A percentile compares a stretch with the other conserved stretches of the same genome.
Conservation (phyloP, 2,888 invertebrate species). For the Drosophila birchii region DNA sequence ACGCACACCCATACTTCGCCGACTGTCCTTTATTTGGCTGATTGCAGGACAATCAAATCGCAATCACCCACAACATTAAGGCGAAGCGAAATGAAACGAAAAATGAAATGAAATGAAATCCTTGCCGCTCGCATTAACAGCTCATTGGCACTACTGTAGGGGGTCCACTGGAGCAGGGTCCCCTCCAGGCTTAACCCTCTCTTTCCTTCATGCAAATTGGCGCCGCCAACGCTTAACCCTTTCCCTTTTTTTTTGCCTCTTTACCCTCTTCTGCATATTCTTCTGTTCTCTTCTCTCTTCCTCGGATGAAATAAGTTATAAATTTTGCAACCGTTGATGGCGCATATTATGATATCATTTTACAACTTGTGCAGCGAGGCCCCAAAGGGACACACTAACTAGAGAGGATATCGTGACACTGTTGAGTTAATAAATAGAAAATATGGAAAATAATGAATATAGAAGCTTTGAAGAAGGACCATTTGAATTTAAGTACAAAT, state of each 20-base stretch:
- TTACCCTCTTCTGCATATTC: conserved; percentile 1
- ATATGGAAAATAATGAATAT: not conserved
- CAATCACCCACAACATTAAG: conserved; percentile 81
- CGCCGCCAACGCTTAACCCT: conserved; percentile 72
- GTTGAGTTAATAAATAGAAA: not conserved
- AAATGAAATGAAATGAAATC: conserved; percentile 70
- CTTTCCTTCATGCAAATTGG: conserved; percentile 62
- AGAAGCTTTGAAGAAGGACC: no score
- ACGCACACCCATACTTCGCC: not conserved
- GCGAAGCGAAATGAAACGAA: conserved; percentile 55
- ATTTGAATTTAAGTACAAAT: not conserved
- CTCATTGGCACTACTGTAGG: conserved; percentile 83
- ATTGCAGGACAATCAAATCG: conserved; percentile 69
- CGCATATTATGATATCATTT: conserved; percentile 84
- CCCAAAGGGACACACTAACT: conserved; percentile 52
- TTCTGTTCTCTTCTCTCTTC: conserved; percentile 15
- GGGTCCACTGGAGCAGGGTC: conserved; percentile 62
- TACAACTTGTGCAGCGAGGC: conserved; percentile 77
- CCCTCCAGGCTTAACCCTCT: conserved; percentile 13
- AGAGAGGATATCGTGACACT: conserved; percentile 54
- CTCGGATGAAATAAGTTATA: conserved; percentile 82
- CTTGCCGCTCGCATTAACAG: conserved; percentile 82
- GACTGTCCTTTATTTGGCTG: not conserved
- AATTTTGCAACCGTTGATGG: conserved; percentile 84
- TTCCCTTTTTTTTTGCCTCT: conserved; percentile 10